A percentile compares a stretch with the other conserved stretches of the same genome.
phyloP scores from a whole-genome alignment of 1,140 invertebrate genomes.

The Microplitis demolitor region DNA sequence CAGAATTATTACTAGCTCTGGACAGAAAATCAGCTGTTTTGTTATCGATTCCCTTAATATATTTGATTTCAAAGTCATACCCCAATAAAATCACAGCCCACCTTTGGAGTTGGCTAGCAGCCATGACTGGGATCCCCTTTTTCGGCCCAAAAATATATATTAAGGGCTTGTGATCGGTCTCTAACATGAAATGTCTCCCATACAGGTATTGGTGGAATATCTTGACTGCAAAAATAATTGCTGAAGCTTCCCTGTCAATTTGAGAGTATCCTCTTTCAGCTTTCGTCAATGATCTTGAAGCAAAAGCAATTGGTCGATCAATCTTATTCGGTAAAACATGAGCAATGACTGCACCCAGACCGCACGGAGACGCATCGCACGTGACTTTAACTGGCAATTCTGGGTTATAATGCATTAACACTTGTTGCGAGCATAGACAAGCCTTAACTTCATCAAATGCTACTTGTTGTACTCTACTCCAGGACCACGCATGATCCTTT shows the following conservation, averaged over 20 bases:
- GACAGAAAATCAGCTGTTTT: not conserved
- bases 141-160: conserved; percentile 12
- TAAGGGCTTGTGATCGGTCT: conserved; percentile 10
- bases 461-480: not conserved
- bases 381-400: conserved; percentile 12
- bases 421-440: conserved; percentile 1
- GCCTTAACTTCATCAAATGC: conserved; percentile 2
- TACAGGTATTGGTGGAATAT: conserved; percentile 6
- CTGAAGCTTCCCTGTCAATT: conserved; percentile 6
- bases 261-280: conserved; percentile 9
- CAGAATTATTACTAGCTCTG: not conserved
- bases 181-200: conserved; percentile 5
- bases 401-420: conserved; percentile 14
- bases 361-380: conserved; percentile 9
- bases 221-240: conserved; percentile 4
- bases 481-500: not conserved
- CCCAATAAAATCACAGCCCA: conserved; percentile 8
- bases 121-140: conserved; percentile 1
- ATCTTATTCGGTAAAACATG: not conserved
- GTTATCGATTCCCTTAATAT: conserved; percentile 9
- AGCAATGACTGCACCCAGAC: conserved; percentile 5
- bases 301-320: not conserved
- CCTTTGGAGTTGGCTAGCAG: conserved; percentile 3
- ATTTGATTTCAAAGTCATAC: conserved; percentile 5
- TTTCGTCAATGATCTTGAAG: not conserved